phyloP scores from a whole-genome alignment of 2,113 vertebrate genomes.

The Brachirus orientalis region DNA sequence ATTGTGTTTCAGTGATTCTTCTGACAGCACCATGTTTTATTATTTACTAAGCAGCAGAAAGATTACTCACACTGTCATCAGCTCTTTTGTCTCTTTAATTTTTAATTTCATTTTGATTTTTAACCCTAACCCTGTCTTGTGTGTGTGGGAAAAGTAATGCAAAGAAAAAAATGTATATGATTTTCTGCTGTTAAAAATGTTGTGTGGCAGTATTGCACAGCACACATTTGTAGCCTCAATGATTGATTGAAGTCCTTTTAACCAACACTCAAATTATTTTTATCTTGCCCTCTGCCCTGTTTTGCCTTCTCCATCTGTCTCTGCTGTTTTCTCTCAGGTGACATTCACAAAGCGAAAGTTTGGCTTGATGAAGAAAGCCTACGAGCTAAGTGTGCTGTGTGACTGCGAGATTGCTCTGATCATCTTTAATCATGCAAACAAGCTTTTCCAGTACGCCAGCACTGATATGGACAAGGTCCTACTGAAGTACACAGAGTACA shows the following conservation, averaged over 20 bases:
- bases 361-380: constrained; percentile 95
- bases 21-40: not conserved
- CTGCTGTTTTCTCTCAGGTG: constrained; percentile 76
- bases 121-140: not conserved
- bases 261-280: not conserved
- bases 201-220: not conserved
- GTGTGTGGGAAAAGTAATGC: not conserved
- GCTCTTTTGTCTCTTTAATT: not conserved
- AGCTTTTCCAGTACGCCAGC: constrained; percentile 96
- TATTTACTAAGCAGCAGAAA: not conserved
- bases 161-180: not conserved
- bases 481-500: constrained; percentile 97
- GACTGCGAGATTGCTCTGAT: constrained; percentile 96
- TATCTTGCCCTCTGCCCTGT: not conserved
- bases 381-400: constrained; percentile 92
- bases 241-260: not conserved
- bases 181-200: not conserved
- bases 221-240: not conserved
- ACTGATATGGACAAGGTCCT: constrained; percentile 98
- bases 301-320: not conserved
- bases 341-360: constrained; percentile 95
- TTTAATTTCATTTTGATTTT: constrained; percentile 10
- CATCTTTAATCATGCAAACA: constrained; percentile 98
- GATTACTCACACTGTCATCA: not conserved
- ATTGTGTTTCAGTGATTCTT: constrained; percentile 1